Conservation (phyloP, 2,888 invertebrate species). For the Dusona sp. region DNA sequence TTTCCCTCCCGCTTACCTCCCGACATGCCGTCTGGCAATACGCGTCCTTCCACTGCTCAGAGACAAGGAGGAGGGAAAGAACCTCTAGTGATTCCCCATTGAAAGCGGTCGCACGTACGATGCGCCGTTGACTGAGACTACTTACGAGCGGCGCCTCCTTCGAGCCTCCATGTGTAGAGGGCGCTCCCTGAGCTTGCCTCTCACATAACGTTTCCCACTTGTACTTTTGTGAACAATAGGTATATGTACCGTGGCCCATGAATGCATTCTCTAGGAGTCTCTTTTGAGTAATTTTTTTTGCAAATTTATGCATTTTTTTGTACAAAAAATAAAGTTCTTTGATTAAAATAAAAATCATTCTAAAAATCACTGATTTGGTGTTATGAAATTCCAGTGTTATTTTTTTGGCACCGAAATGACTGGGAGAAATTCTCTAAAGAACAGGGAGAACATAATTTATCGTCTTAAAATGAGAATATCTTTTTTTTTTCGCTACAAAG, state of each 20-base stretch:
- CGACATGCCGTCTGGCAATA: conserved; percentile 60
- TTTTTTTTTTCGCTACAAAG: not conserved
- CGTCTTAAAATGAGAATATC: not conserved
- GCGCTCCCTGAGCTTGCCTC: conserved; percentile 52
- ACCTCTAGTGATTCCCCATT: conserved; percentile 73
- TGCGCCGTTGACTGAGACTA: conserved; percentile 74
- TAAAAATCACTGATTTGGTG: not conserved
- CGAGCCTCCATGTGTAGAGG: conserved; percentile 33
- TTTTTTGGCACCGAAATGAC: not conserved
- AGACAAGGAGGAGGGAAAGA: conserved; percentile 10
- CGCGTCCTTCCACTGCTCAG: conserved; percentile 59
- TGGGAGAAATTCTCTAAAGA: not conserved
- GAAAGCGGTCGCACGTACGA: conserved; percentile 80
- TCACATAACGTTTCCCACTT: conserved; percentile 78
- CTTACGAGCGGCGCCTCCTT: conserved; percentile 62
- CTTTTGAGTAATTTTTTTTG: not conserved
- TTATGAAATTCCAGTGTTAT: not conserved
- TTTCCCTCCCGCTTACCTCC: not conserved
- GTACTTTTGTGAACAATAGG: conserved; percentile 61
- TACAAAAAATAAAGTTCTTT: not conserved
- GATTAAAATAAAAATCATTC: not conserved
- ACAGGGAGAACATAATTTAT: not conserved
- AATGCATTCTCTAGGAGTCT: not conserved
- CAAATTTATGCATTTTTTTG: not conserved
- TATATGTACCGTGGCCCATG: conserved; percentile 19